Percentiles rank a stretch among this genome's conserved stretches.
Conservation (phyloP, 1,140 invertebrate genomes). For the Listronotus oregonensis region DNA sequence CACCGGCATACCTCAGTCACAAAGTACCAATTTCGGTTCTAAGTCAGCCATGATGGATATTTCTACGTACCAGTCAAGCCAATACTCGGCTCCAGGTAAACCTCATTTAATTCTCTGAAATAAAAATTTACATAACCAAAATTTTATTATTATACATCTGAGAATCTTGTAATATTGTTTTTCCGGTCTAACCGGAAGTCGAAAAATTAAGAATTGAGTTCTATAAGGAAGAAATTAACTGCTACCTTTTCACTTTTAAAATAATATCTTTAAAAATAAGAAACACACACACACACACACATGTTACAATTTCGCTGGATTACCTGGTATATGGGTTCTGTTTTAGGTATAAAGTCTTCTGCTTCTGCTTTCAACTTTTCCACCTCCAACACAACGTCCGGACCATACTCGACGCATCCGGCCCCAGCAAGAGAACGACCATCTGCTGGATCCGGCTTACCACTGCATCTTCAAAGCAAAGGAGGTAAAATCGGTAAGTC, state of each 20-base stretch:
- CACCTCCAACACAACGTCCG: slow-evolving; percentile 56
- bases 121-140: no score
- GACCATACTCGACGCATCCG: slow-evolving; percentile 61
- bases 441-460: slow-evolving; percentile 57
- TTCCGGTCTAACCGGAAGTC: no score
- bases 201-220: no score
- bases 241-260: no score
- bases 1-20: slow-evolving; percentile 60
- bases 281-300: no score
- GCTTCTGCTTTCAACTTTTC: slow-evolving; percentile 62
- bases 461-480: slow-evolving; percentile 53
- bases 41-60: slow-evolving; percentile 48
- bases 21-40: slow-evolving; percentile 58
- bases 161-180: no score
- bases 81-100: slow-evolving; percentile 56
- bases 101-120: no score
- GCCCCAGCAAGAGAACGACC: slow-evolving; percentile 60
- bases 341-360: slow-evolving; percentile 58
- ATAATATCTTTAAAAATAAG: no score
- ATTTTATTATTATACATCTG: no score
- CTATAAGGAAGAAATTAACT: no score
- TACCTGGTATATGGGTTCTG: neutral
- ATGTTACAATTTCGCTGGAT: neutral
- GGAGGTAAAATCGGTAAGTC: slow-evolving; percentile 40
- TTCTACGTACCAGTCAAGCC: slow-evolving; percentile 51